These are phyloP conservation scores for Crepidodera aurea DNA, from an alignment of 2,888 invertebrate genomes.

Conservation along the genomic window DNA sequence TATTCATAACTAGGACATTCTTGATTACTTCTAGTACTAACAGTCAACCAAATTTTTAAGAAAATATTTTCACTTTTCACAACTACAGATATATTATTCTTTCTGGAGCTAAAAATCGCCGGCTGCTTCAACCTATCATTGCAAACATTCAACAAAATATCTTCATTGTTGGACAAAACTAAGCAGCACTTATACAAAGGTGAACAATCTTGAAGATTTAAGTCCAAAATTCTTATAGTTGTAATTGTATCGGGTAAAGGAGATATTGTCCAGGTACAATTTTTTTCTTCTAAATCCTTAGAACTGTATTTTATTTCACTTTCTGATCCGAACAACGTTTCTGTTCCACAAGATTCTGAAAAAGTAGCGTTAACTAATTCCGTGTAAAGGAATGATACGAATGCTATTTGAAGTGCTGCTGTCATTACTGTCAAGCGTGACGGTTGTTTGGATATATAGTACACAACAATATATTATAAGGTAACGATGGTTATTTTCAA, in stretches of 20 bases:
- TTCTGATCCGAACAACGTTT: slow-evolving; percentile 9
- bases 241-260: slow-evolving; percentile 30
- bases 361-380: not conserved
- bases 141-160: slow-evolving; percentile 21
- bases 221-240: slow-evolving; percentile 28
- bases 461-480: not conserved
- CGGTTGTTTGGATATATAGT: not conserved
- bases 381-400: not conserved
- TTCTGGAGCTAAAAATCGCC: slow-evolving; percentile 20
- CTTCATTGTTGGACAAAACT: slow-evolving; percentile 9
- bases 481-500: too few species aligned
- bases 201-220: slow-evolving; percentile 10
- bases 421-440: slow-evolving; percentile 19
- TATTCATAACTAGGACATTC: slow-evolving; percentile 32
- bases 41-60: slow-evolving; percentile 22
- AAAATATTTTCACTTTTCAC: slow-evolving; percentile 4
- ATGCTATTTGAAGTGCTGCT: not conserved
- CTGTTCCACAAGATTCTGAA: slow-evolving; percentile 19
- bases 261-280: slow-evolving; percentile 32
- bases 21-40: slow-evolving; percentile 13
- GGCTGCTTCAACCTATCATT: slow-evolving; percentile 17
- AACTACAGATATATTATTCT: slow-evolving; percentile 13
- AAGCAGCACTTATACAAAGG: slow-evolving; percentile 20
- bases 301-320: slow-evolving; percentile 31
- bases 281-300: slow-evolving; percentile 4